A percentile compares a stretch with the other conserved stretches of the same genome.
Evolutionary conservation across 2,888 invertebrate genomes (phyloP).

Genomic region (Spodoptera littoralis): DNA sequence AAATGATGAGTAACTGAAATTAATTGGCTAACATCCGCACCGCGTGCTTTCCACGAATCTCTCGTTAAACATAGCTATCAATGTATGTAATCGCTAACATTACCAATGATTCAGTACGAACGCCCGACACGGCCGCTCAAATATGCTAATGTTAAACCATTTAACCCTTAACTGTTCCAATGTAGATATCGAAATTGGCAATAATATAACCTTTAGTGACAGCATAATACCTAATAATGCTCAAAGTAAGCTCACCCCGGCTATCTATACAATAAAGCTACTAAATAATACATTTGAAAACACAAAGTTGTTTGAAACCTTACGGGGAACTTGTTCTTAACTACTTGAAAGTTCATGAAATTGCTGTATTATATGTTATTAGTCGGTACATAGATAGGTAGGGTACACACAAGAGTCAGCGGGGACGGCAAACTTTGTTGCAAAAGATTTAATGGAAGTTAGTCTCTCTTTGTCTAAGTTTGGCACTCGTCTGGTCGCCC

Average conservation of each 20-base stretch:
- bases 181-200: constrained; percentile 51
- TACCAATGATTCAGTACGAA: constrained; percentile 29
- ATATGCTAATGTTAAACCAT: constrained; percentile 54
- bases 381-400: constrained; percentile 42
- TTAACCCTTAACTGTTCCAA: constrained; percentile 49
- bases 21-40: neutral
- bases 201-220: constrained; percentile 37
- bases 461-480: constrained; percentile 86
- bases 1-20: constrained; percentile 5
- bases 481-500: constrained; percentile 81
- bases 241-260: constrained; percentile 11
- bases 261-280: constrained; percentile 29
- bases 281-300: constrained; percentile 50
- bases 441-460: constrained; percentile 88
- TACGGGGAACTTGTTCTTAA: constrained; percentile 49
- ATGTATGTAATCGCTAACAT: constrained; percentile 24
- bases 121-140: constrained; percentile 37
- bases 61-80: constrained; percentile 19
- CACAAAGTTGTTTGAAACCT: constrained; percentile 36
- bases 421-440: constrained; percentile 81
- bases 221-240: constrained; percentile 31
- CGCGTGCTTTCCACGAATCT: constrained; percentile 13
- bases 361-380: constrained; percentile 51
- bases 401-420: constrained; percentile 74
- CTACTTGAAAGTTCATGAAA: constrained; percentile 53